Evolutionary conservation across 2,797 vertebrate genomes (phyloP).

Genomic region (Cirrhinus molitorella): DNA sequence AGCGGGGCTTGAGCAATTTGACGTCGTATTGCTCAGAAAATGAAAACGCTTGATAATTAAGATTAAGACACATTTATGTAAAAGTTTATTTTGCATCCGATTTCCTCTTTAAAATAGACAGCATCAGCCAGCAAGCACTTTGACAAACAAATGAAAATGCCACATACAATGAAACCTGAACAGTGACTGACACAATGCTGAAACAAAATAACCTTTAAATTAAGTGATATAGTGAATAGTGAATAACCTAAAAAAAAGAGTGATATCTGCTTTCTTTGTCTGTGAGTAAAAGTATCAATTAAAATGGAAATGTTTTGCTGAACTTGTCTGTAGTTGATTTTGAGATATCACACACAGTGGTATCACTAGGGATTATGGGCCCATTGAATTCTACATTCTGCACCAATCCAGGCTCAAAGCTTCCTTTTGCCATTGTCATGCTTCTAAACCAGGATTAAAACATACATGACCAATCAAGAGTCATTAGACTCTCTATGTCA

Average conservation of each 20-base stretch:
- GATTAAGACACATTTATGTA: too few species aligned
- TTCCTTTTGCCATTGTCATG: neutral
- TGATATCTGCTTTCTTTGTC: neutral
- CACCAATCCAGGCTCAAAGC: neutral
- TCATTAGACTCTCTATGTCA: neutral
- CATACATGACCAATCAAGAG: neutral
- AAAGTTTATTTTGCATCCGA: too few species aligned
- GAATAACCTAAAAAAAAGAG: too few species aligned
- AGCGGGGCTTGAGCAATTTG: too few species aligned
- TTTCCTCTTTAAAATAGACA: conserved; percentile 8
- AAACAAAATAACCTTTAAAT: neutral
- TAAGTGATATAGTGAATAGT: too few species aligned
- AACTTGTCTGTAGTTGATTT: neutral
- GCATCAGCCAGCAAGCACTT: neutral
- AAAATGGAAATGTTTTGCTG: neutral
- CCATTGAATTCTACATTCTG: neutral
- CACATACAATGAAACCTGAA: neutral
- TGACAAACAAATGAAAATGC: conserved; percentile 3
- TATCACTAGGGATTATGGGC: too few species aligned
- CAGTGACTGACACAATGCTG: neutral
- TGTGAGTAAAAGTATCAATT: neutral
- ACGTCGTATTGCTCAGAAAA: too few species aligned
- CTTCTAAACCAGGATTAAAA: conserved; percentile 22
- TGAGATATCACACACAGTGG: neutral
- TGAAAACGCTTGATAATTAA: too few species aligned